A percentile compares a stretch with the other conserved stretches of the same genome.
Conservation (phyloP, 2,113 vertebrate genomes). For the Hyperoodon ampullatus region DNA sequence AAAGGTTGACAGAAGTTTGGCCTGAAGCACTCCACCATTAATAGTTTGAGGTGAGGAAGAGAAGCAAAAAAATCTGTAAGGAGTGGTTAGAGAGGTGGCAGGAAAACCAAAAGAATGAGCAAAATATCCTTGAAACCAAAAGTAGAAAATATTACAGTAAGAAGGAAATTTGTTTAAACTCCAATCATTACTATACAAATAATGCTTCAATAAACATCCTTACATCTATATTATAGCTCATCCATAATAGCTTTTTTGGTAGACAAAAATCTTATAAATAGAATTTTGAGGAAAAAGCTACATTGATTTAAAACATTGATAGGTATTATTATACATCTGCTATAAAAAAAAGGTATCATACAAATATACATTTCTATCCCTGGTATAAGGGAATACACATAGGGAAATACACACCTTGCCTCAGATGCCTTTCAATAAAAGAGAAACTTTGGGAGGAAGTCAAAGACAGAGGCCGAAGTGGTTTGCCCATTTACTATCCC, state of each 20-base stretch:
- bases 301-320: background rate
- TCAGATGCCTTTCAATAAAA: background rate
- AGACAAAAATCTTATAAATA: background rate
- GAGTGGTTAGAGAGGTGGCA: background rate
- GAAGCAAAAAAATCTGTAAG: background rate
- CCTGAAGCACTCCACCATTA: background rate
- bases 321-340: background rate
- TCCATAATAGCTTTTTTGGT: background rate
- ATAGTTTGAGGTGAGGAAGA: background rate
- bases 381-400: background rate
- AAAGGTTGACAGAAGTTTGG: background rate
- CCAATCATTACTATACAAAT: background rate
- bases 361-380: background rate
- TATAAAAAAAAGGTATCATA: background rate
- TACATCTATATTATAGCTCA: background rate
- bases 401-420: background rate
- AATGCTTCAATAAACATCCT: background rate
- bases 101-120: background rate
- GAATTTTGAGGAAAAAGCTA: background rate
- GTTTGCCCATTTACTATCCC: background rate
- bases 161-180: background rate
- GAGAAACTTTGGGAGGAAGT: background rate
- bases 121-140: background rate
- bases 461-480: background rate
- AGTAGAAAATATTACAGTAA: background rate